phyloP scores from a whole-genome alignment of 30 jellyfish, hydroid and myxozoan genomes.

The Aurelia coerulea region DNA sequence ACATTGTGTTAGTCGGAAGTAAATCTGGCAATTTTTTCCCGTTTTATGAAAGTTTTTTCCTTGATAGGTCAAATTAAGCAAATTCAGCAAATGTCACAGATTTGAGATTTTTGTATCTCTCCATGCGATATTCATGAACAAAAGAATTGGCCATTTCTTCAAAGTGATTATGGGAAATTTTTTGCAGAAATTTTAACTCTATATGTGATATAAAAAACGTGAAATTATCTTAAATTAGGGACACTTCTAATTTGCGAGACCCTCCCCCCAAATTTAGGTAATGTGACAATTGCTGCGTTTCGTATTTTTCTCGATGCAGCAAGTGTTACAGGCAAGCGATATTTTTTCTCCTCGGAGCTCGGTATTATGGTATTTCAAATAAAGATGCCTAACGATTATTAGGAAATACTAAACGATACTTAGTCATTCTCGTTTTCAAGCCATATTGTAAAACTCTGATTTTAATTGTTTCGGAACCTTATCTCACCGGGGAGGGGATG shows the following conservation, averaged over 20 bases:
- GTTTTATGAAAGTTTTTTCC: slow-evolving; percentile 6
- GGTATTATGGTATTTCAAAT: too few relatives aligned
- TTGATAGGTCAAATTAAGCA: neutral
- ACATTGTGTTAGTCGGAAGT: neutral
- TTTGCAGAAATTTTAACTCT: too few relatives aligned
- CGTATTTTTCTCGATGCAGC: slow-evolving; percentile 4
- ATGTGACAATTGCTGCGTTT: slow-evolving; percentile 18
- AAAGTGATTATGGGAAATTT: neutral
- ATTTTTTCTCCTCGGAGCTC: neutral
- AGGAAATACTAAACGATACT: too few relatives aligned
- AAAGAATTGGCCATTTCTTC: neutral
- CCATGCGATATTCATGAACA: slow-evolving; percentile 14
- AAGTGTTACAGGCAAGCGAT: slow-evolving; percentile 1
- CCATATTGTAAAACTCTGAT: too few relatives aligned
- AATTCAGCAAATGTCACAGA: slow-evolving; percentile 18
- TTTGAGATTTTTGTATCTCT: slow-evolving; percentile 17
- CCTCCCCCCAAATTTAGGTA: neutral
- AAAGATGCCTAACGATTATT: too few relatives aligned
- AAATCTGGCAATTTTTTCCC: neutral
- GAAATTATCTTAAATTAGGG: too few relatives aligned
- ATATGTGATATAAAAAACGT: too few relatives aligned
- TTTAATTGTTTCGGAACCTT: too few relatives aligned
- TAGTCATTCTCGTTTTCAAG: too few relatives aligned
- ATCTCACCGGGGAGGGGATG: too few relatives aligned
- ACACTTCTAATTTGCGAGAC: too few relatives aligned